A percentile compares a stretch with the other conserved stretches of the same genome.
These are phyloP conservation scores for Netelia inedita DNA, from an alignment of 2,888 invertebrate genomes.

Conservation along the genomic window DNA sequence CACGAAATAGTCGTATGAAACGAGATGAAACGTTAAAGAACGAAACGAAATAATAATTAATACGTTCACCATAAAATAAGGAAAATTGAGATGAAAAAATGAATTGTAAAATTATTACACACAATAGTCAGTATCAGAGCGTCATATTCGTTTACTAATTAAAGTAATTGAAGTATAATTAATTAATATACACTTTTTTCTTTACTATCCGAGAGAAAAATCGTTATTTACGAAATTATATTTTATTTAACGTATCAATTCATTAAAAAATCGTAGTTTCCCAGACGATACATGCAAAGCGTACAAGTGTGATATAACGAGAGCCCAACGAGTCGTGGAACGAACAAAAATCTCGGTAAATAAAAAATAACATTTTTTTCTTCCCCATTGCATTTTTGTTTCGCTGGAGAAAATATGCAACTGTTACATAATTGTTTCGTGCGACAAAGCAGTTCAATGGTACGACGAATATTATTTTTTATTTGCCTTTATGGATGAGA, in stretches of 20 bases:
- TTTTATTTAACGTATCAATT: neutral
- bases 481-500: neutral
- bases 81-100: too few species aligned
- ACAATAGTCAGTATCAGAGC: too few species aligned
- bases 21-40: neutral
- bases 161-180: too few species aligned
- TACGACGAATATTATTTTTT: neutral
- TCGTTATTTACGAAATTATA: too few species aligned
- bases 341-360: neutral
- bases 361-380: constrained; percentile 2
- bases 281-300: constrained; percentile 45
- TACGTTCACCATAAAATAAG: too few species aligned
- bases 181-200: too few species aligned
- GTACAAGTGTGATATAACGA: constrained; percentile 19
- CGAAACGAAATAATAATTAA: neutral
- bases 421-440: neutral
- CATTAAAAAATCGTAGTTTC: constrained; percentile 44
- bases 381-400: neutral
- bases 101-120: too few species aligned
- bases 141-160: too few species aligned
- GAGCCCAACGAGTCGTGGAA: neutral
- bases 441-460: neutral
- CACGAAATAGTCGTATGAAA: neutral
- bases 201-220: too few species aligned
- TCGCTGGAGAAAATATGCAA: neutral